Conservation (phyloP, 1,140 invertebrate species). For the Onthophagus taurus region DNA sequence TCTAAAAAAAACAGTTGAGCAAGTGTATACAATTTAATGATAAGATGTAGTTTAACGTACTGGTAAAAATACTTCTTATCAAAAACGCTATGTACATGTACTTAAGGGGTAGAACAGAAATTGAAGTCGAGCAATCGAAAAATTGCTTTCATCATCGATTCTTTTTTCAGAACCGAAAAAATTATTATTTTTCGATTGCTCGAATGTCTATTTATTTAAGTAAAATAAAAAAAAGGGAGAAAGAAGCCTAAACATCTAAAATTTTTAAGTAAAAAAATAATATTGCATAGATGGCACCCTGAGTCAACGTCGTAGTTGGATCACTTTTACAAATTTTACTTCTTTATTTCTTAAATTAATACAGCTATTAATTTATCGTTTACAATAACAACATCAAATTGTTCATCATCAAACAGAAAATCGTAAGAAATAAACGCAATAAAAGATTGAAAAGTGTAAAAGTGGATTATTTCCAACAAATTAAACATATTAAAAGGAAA, state of each 20-base stretch:
- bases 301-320: constrained; percentile 26
- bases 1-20: constrained; percentile 30
- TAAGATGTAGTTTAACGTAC: not conserved
- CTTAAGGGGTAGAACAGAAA: not conserved
- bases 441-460: not conserved
- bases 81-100: constrained; percentile 7
- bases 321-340: constrained; percentile 8
- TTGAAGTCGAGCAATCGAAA: not conserved
- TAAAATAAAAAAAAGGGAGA: not conserved
- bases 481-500: constrained; percentile 11
- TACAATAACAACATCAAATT: constrained; percentile 1
- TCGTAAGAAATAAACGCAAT: no score
- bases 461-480: not conserved
- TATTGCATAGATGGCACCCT: constrained; percentile 36
- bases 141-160: not conserved
- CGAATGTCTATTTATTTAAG: not conserved
- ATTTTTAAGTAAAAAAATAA: constrained; percentile 10
- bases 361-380: constrained; percentile 6
- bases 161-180: no score
- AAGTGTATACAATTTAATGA: constrained; percentile 19
- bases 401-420: no score
- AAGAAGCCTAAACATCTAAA: not conserved
- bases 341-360: not conserved
- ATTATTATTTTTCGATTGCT: not conserved
- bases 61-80: constrained; percentile 4